Conservation (phyloP, 1,140 invertebrate species). For the Pseudachorutes palmiensis region DNA sequence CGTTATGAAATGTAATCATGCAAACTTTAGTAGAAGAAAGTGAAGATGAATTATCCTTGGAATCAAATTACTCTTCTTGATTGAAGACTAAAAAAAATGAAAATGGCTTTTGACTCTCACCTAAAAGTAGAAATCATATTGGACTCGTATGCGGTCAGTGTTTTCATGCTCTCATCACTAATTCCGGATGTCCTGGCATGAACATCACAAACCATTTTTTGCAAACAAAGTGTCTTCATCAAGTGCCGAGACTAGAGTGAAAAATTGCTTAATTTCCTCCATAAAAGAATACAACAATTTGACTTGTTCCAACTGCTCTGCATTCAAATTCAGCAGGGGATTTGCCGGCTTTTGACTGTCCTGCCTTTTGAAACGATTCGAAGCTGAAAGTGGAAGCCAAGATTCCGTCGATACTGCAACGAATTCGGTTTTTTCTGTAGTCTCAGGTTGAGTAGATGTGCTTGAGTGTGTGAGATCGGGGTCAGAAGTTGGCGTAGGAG, state of each 20-base stretch:
- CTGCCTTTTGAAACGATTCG: too few species aligned
- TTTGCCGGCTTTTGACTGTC: too few species aligned
- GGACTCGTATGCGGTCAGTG: constrained; percentile 25
- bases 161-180: neutral
- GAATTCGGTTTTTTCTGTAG: too few species aligned
- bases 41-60: too few species aligned
- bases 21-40: too few species aligned
- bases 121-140: constrained; percentile 36
- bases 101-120: constrained; percentile 25
- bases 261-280: constrained; percentile 36
- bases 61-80: too few species aligned
- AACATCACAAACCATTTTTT: constrained; percentile 38
- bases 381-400: too few species aligned
- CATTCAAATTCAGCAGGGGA: neutral
- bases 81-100: neutral
- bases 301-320: constrained; percentile 9
- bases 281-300: constrained; percentile 24
- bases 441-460: too few species aligned
- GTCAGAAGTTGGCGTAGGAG: too few species aligned
- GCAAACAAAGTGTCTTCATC: constrained; percentile 36
- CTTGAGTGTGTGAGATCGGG: too few species aligned
- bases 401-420: too few species aligned
- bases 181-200: constrained; percentile 23
- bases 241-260: constrained; percentile 29
- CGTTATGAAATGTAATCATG: too few species aligned